Evolutionary conservation across 2,888 invertebrate genomes (phyloP).

Genomic region (Bedellia somnulentella): DNA sequence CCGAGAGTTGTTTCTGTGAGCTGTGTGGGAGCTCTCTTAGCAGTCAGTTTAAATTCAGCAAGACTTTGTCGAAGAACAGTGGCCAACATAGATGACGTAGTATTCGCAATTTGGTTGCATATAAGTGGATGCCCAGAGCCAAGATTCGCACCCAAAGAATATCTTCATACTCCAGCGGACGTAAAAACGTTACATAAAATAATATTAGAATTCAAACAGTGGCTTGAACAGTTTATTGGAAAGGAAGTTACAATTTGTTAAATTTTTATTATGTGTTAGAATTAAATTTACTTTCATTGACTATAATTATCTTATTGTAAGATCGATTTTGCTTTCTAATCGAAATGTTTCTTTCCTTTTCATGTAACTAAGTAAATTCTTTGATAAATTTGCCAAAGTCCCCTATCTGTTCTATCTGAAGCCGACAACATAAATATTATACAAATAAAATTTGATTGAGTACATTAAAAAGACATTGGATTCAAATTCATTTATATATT

Average conservation of each 20-base stretch:
- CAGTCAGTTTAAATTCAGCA: constrained; percentile 30
- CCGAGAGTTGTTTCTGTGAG: constrained; percentile 27
- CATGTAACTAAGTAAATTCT: background rate
- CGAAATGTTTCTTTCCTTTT: background rate
- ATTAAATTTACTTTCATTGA: background rate
- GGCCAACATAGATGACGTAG: constrained; percentile 34
- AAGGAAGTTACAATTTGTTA: background rate
- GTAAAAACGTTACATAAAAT: constrained; percentile 26
- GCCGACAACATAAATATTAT: no score
- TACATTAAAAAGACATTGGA: no score
- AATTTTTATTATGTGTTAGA: background rate
- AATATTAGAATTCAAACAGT: constrained; percentile 32
- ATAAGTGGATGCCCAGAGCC: constrained; percentile 35
- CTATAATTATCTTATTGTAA: background rate
- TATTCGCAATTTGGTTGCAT: constrained; percentile 47
- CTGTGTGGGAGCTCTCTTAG: constrained; percentile 29
- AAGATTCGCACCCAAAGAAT: constrained; percentile 39
- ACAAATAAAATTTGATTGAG: no score
- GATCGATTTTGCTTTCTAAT: background rate
- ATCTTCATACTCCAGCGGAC: constrained; percentile 32
- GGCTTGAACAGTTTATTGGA: constrained; percentile 37
- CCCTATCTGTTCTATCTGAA: no score
- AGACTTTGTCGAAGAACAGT: constrained; percentile 30
- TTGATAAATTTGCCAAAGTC: no score
- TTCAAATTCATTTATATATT: no score